Base-by-base conservation (phyloP, 2,888 invertebrate species). In the Clivina fossor region DNA sequence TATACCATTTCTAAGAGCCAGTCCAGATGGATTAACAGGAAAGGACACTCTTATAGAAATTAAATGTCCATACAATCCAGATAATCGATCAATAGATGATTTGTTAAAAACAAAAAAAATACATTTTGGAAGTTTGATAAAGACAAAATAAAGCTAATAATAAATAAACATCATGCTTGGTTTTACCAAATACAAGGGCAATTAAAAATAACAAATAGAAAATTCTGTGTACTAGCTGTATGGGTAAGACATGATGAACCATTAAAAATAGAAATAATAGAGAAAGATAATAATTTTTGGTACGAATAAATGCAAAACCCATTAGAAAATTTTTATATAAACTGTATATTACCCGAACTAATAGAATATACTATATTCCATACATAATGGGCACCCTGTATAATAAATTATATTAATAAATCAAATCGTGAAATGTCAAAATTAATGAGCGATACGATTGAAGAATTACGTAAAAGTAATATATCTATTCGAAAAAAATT, bases 301-400 rank as follows among this genome's bases (percentile, higher is more conserved):
- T 20, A 18, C 0, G 56, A 60, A 26, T 24, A 38, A 40, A 19
- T 22, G 40, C 19, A 61, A 62, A 30, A 58, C 58, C 3, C 9
- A 22, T 62, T 4, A 16, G 18, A 61, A 13, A 63, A 64, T 60
- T 32, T 60, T 22, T 64, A 50, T 50, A 58, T 55, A 33, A 32
- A 3, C 49, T 61, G 55, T 63, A 58, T 67, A 33, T 30, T 68
- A 33, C 9, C 56, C 9, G 46, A 67, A 8, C 63, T 61, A n/a
- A 41, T 59, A 30, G 67, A 70, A 4, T 71, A 71, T 54, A 66
- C 68, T 63, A 71, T 71, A 60, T 58, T 68, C 9, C 71, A 72
- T 51, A 71, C 63, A 60, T 64, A 70, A 1, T 43, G 64, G 9
- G 63, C 66, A 5, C 57, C 63, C 11, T 72, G 70, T 53, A 65